Conservation (phyloP, 2,113 vertebrate genomes). For the Mus pahari region DNA sequence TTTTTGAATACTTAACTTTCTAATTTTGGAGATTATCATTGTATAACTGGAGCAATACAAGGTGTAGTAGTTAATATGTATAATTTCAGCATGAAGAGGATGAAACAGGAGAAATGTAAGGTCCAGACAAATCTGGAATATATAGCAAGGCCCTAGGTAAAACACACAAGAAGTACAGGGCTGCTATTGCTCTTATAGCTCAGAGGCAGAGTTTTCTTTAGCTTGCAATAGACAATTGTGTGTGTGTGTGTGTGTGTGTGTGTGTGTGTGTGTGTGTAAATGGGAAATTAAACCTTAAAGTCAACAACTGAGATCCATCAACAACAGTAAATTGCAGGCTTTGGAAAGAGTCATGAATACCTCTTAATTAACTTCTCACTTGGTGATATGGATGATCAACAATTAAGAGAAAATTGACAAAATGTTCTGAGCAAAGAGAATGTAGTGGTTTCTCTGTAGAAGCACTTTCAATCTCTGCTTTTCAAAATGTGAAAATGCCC, state of each 20-base stretch:
- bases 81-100: neutral
- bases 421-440: neutral
- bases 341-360: neutral
- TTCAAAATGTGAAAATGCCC: neutral
- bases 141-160: neutral
- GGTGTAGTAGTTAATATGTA: accelerated
- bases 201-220: neutral
- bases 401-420: neutral
- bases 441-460: neutral
- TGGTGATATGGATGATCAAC: neutral
- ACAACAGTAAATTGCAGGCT: neutral
- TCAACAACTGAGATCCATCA: neutral
- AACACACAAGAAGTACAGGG: neutral
- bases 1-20: neutral
- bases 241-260: neutral
- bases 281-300: neutral
- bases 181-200: neutral
- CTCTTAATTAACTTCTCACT: neutral
- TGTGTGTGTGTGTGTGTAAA: neutral
- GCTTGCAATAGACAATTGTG: neutral
- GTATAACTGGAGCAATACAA: neutral
- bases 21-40: neutral
- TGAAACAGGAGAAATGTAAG: neutral
- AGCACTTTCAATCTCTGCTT: neutral
- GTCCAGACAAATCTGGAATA: neutral